Evolutionary conservation across 2,797 vertebrate species (phyloP).

Genomic region (Phataginus tricuspis): DNA sequence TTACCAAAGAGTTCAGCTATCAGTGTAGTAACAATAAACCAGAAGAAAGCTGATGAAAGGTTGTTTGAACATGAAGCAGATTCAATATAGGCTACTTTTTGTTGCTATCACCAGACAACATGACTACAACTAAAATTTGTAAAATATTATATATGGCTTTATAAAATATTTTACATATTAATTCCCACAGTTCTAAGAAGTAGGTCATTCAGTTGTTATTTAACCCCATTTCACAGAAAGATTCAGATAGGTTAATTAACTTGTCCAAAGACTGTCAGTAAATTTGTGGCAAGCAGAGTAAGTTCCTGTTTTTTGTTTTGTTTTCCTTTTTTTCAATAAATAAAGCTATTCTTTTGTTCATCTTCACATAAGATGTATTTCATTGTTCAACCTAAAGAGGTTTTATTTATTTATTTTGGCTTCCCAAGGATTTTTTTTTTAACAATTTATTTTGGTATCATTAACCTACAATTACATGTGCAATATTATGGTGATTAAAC

Average conservation of each 20-base stretch:
- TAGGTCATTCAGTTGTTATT: neutral
- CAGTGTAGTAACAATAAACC: neutral
- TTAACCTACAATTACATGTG: no score
- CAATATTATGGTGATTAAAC: no score
- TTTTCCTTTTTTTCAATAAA: neutral
- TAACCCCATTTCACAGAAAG: neutral
- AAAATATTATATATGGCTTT: neutral
- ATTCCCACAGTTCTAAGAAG: neutral
- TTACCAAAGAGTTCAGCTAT: neutral
- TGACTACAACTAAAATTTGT: neutral
- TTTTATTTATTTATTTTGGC: no score
- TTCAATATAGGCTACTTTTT: neutral
- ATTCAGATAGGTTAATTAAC: neutral
- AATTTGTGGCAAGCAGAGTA: neutral
- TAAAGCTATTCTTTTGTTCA: neutral
- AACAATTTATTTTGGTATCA: no score
- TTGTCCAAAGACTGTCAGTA: neutral
- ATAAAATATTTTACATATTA: neutral
- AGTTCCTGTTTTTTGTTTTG: neutral
- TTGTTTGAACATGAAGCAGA: neutral
- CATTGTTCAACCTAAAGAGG: neutral
- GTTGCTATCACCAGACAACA: neutral
- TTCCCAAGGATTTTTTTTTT: no score
- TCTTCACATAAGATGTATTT: neutral
- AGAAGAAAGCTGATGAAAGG: neutral